phyloP scores from a whole-genome alignment of 2,888 invertebrate genomes.

The Zonitis immaculata region DNA sequence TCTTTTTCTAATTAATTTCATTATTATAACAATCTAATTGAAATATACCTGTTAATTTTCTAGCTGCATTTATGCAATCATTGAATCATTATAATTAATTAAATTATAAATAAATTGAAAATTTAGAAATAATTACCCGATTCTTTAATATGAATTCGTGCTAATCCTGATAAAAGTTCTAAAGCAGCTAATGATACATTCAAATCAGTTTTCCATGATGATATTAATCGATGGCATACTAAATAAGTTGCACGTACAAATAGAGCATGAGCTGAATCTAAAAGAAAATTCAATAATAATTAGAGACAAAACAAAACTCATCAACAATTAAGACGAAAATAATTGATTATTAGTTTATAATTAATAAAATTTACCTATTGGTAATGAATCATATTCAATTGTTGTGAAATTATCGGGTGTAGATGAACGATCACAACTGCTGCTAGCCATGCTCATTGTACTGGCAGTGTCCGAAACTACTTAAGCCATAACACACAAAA shows the following conservation, averaged over 20 bases:
- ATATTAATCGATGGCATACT: constrained; percentile 91
- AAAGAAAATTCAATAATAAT: constrained; percentile 18
- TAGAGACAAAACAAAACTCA: too few species aligned
- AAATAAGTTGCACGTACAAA: constrained; percentile 90
- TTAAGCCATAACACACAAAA: constrained; percentile 37
- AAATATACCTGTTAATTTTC: constrained; percentile 52
- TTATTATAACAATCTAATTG: too few species aligned
- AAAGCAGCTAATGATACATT: constrained; percentile 91
- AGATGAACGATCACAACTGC: constrained; percentile 39
- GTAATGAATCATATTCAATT: constrained; percentile 40
- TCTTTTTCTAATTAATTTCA: too few species aligned
- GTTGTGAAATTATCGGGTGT: constrained; percentile 37
- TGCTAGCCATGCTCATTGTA: constrained; percentile 49
- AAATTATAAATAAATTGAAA: constrained; percentile 6
- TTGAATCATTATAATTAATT: constrained; percentile 21
- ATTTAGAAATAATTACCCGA: constrained; percentile 63
- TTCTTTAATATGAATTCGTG: constrained; percentile 82
- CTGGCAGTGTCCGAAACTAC: constrained; percentile 49
- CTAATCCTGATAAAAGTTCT: constrained; percentile 85
- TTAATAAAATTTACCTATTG: constrained; percentile 47
- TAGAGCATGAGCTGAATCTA: constrained; percentile 81
- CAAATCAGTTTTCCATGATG: constrained; percentile 93
- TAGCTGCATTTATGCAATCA: constrained; percentile 53
- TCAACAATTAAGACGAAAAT: not conserved
- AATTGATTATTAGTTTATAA: not conserved